Evolutionary conservation across 1,140 invertebrate species (phyloP).

Genomic region (Bursaphelenchus mucronatus): DNA sequence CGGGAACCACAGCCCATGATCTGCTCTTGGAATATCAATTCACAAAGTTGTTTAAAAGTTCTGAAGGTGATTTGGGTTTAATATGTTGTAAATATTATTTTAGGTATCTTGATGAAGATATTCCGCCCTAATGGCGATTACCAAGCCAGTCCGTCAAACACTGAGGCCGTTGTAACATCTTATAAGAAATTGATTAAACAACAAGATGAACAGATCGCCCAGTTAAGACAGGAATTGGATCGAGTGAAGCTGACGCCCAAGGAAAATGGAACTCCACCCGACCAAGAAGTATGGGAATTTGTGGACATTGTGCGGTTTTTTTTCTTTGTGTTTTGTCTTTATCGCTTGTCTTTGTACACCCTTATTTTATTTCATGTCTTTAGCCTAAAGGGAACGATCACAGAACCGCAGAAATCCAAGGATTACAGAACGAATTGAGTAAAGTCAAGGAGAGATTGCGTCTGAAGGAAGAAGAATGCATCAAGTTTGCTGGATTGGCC

Average conservation of each 20-base stretch:
- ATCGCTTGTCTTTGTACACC: neutral
- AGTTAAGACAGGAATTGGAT: slow-evolving; percentile 70
- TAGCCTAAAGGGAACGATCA: neutral
- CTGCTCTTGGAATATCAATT: slow-evolving; percentile 91
- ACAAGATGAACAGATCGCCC: slow-evolving; percentile 72
- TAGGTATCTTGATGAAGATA: slow-evolving; percentile 50
- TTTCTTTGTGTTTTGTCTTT: neutral
- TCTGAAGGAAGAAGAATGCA: slow-evolving; percentile 18
- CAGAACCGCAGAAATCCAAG: slow-evolving; percentile 19
- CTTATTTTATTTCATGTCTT: slow-evolving; percentile 1
- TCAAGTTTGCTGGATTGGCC: slow-evolving; percentile 28
- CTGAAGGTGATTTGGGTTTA: slow-evolving; percentile 61
- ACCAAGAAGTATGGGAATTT: slow-evolving; percentile 17
- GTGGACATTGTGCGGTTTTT: slow-evolving; percentile 17
- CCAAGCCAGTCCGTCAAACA: slow-evolving; percentile 34
- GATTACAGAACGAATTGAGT: neutral
- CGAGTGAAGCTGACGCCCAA: slow-evolving; percentile 67
- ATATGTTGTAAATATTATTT: neutral
- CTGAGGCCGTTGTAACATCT: slow-evolving; percentile 63
- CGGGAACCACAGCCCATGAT: slow-evolving; percentile 72
- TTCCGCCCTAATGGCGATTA: slow-evolving; percentile 40
- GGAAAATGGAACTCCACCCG: slow-evolving; percentile 11
- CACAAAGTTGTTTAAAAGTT: slow-evolving; percentile 61
- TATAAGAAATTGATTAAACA: slow-evolving; percentile 85
- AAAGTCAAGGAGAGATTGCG: slow-evolving; percentile 25